Conservation (phyloP, 1,140 invertebrate species). For the Drosophila guanche region DNA sequence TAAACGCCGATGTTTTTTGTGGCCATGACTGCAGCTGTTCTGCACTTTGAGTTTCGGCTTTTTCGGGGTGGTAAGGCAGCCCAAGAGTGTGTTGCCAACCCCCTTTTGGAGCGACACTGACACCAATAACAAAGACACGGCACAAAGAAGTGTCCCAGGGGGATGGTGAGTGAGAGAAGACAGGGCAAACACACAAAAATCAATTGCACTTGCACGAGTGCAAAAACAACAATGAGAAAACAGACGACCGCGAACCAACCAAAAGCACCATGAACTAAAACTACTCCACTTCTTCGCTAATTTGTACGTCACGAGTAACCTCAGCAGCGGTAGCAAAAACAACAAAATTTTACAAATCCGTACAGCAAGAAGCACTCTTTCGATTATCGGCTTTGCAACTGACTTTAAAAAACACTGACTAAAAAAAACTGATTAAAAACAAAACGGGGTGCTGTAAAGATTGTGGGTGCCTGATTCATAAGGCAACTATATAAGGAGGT, state of each 20-base stretch:
- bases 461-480: too few species aligned
- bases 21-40: slow-evolving; percentile 41
- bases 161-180: background rate
- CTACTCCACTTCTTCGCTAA: too few species aligned
- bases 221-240: background rate
- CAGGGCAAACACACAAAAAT: slow-evolving; percentile 45
- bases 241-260: slow-evolving; percentile 13
- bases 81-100: slow-evolving; percentile 1
- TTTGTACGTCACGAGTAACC: slow-evolving; percentile 12
- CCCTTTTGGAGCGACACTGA: slow-evolving; percentile 18
- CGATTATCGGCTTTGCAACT: slow-evolving; percentile 54
- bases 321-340: slow-evolving; percentile 9
- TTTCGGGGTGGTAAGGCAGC: slow-evolving; percentile 6
- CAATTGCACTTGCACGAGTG: slow-evolving; percentile 42
- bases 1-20: slow-evolving; percentile 7
- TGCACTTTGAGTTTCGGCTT: background rate
- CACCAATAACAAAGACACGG: slow-evolving; percentile 34
- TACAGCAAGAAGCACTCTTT: background rate
- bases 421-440: too few species aligned
- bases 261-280: slow-evolving; percentile 20
- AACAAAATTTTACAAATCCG: slow-evolving; percentile 26
- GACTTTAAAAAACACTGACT: slow-evolving; percentile 3
- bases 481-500: too few species aligned
- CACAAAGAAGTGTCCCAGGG: slow-evolving; percentile 37
- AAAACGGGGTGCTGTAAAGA: too few species aligned